Evolutionary conservation across 2,888 invertebrate species (phyloP).

Genomic region (Ophion obscuratus): DNA sequence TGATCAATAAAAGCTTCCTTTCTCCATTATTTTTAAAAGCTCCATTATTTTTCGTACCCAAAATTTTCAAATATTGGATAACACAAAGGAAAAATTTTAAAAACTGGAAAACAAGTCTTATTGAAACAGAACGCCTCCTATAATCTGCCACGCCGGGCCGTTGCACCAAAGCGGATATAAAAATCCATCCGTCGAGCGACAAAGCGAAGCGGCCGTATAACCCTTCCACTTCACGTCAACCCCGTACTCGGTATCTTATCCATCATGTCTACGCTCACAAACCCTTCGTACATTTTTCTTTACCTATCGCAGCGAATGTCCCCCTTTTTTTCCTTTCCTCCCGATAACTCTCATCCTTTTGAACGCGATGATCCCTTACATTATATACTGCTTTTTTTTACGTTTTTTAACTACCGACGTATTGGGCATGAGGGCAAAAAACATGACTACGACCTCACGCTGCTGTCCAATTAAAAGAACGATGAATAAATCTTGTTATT

Average conservation of each 20-base stretch:
- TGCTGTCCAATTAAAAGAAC: neutral
- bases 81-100: neutral
- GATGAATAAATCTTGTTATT: no score
- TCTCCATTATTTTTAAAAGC: no score
- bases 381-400: neutral
- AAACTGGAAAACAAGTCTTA: neutral
- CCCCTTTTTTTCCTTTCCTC: slow-evolving; percentile 23
- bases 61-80: neutral
- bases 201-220: slow-evolving; percentile 44
- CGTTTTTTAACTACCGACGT: neutral
- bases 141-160: slow-evolving; percentile 17
- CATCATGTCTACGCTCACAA: slow-evolving; percentile 18
- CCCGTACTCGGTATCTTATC: slow-evolving; percentile 50
- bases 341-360: slow-evolving; percentile 39
- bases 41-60: no score
- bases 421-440: slow-evolving; percentile 5
- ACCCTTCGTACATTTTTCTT: slow-evolving; percentile 37
- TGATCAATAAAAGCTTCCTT: no score
- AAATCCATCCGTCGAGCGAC: slow-evolving; percentile 51
- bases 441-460: neutral
- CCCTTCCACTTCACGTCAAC: slow-evolving; percentile 40
- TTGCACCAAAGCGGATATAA: slow-evolving; percentile 61
- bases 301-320: slow-evolving; percentile 12
- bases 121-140: neutral
- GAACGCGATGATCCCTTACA: slow-evolving; percentile 32